Percentiles rank a stretch among this genome's conserved stretches.
These are phyloP conservation scores for Gallinago undulata DNA, from an alignment of 2,113 vertebrate genomes.

Conservation along the genomic window DNA sequence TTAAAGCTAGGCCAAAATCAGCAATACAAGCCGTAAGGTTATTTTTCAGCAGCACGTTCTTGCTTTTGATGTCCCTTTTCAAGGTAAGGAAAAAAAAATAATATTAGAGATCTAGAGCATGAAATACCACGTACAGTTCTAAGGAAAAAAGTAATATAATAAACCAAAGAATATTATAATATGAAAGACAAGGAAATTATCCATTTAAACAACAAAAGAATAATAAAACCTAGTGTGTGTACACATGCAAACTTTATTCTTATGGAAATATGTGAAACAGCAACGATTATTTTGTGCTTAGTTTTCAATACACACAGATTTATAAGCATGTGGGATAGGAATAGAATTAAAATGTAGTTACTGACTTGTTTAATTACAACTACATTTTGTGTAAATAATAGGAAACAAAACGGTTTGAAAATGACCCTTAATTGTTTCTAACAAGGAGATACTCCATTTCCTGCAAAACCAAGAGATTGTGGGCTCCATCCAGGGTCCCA, in stretches of 20 bases:
- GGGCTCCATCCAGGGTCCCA: neutral
- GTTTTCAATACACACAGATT: neutral
- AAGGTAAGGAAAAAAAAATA: neutral
- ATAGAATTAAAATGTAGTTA: neutral
- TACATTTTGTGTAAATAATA: neutral
- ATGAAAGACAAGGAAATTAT: neutral
- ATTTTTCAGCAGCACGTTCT: constrained; percentile 94
- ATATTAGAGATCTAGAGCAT: neutral
- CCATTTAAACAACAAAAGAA: neutral
- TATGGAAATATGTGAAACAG: neutral
- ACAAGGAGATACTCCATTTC: accelerated
- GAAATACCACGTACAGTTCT: neutral
- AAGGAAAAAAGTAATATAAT: neutral
- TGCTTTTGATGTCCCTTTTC: constrained; percentile 98
- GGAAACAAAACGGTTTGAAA: neutral
- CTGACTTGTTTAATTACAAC: neutral
- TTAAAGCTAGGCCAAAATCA: constrained; percentile 94
- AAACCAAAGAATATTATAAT: neutral
- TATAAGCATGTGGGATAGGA: neutral
- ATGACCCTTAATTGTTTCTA: neutral
- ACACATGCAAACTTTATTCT: neutral
- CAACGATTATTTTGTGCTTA: neutral
- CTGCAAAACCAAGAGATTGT: neutral
- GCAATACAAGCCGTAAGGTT: constrained; percentile 94
- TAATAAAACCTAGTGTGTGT: neutral